Conservation (phyloP, 1,140 invertebrate species). For the Drosophila murphyi region DNA sequence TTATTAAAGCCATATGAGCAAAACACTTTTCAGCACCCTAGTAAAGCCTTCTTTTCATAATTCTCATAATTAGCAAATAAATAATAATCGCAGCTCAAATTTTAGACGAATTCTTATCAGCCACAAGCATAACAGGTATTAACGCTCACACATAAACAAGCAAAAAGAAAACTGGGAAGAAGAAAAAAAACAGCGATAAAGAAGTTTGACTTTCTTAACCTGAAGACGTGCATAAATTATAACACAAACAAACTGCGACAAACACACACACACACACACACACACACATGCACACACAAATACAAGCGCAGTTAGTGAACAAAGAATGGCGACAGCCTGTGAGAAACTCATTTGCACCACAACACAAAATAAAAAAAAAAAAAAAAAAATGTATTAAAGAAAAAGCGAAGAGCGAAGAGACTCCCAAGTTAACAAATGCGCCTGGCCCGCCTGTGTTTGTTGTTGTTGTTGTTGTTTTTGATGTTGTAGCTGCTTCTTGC, state of each 20-base stretch:
- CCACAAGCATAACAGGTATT: constrained; percentile 29
- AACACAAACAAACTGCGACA: constrained; percentile 54
- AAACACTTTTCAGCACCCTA: not conserved
- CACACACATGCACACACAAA: constrained; percentile 19
- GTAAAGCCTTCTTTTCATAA: too few species aligned
- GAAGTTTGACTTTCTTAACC: constrained; percentile 79
- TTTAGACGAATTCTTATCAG: constrained; percentile 63
- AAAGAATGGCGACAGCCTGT: constrained; percentile 70
- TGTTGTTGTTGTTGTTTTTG: constrained; percentile 40
- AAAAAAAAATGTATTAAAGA: constrained; percentile 65
- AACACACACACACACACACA: constrained; percentile 19
- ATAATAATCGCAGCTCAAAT: constrained; percentile 17
- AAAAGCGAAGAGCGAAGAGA: constrained; percentile 51
- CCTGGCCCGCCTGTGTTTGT: not conserved
- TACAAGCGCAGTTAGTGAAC: constrained; percentile 31
- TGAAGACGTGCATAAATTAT: constrained; percentile 80
- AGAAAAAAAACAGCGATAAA: constrained; percentile 31
- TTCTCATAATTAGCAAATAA: constrained; percentile 17
- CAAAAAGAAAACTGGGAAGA: constrained; percentile 6
- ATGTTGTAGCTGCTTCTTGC: constrained; percentile 72
- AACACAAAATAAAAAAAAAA: constrained; percentile 51
- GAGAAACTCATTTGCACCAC: constrained; percentile 68
- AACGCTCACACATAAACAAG: not conserved
- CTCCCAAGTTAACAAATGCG: constrained; percentile 30
- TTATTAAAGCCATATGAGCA: not conserved